These are phyloP conservation scores for Bombus terrestris DNA, from an alignment of 1,140 invertebrate genomes.

Conservation along the genomic window DNA sequence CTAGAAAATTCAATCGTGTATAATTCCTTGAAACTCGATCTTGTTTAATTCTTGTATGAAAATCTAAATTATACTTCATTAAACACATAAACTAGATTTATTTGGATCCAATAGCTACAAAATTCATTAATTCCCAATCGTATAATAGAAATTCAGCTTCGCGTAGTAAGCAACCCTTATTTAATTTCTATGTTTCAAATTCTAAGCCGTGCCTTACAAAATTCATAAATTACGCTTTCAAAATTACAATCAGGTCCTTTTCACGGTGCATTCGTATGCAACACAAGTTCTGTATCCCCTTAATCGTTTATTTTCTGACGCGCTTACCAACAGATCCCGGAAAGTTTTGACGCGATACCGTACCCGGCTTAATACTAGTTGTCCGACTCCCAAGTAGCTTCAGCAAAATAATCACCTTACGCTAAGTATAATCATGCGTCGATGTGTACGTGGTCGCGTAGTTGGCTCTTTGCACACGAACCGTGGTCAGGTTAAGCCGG, in stretches of 20 bases:
- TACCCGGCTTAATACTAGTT: slow-evolving; percentile 14
- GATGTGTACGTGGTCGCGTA: slow-evolving; percentile 29
- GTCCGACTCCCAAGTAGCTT: slow-evolving; percentile 12
- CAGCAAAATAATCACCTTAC: slow-evolving; percentile 52
- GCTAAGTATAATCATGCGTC: slow-evolving; percentile 46
- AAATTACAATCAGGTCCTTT: neutral
- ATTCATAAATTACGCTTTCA: neutral
- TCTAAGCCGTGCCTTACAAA: too few species aligned
- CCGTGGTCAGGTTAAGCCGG: slow-evolving; percentile 3
- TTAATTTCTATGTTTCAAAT: too few species aligned
- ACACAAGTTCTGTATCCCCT: neutral
- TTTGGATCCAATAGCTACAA: too few species aligned
- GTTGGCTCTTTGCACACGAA: slow-evolving; percentile 14
- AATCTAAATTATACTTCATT: neutral
- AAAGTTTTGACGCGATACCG: slow-evolving; percentile 2
- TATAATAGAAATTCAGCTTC: too few species aligned
- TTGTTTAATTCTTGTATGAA: neutral
- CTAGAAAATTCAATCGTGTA: too few species aligned
- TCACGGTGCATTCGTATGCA: neutral
- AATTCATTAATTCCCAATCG: too few species aligned
- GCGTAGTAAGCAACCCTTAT: too few species aligned
- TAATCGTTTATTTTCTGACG: neutral
- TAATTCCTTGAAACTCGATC: too few species aligned
- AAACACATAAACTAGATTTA: too few species aligned
- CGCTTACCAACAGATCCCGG: neutral